A percentile compares a stretch with the other conserved stretches of the same genome.
Evolutionary conservation across 2,113 vertebrate species (phyloP).

Genomic region (Lota lota): DNA sequence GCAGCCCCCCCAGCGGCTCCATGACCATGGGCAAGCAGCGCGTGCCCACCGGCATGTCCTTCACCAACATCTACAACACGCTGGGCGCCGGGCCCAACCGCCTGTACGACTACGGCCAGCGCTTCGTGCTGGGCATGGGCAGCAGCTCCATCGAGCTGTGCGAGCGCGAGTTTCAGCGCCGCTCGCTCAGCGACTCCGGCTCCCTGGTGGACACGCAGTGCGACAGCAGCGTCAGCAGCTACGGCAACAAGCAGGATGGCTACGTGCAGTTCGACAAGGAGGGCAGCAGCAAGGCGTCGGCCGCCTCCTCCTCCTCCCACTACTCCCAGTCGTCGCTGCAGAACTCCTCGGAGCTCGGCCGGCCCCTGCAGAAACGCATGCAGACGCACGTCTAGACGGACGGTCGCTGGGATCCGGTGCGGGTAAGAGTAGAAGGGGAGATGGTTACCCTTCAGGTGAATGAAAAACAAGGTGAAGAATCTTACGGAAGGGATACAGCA

Average conservation of each 20-base stretch:
- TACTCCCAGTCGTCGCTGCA: constrained; percentile 89
- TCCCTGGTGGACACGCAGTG: constrained; percentile 91
- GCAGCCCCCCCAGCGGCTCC: constrained; percentile 51
- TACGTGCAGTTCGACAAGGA: constrained; percentile 90
- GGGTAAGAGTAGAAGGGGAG: not conserved
- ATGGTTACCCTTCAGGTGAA: not conserved
- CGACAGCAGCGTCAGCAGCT: constrained; percentile 88
- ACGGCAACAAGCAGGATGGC: constrained; percentile 86
- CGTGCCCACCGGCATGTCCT: constrained; percentile 89
- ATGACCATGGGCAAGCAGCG: constrained; percentile 76
- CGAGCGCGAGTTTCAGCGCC: constrained; percentile 86
- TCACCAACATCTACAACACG: constrained; percentile 91
- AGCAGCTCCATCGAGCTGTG: constrained; percentile 92
- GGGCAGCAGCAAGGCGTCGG: constrained; percentile 80
- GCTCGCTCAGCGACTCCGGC: constrained; percentile 88
- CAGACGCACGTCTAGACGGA: constrained; percentile 88
- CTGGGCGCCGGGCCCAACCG: constrained; percentile 82
- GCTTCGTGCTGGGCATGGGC: constrained; percentile 87
- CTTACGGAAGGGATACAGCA: not conserved
- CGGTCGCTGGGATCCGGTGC: not conserved
- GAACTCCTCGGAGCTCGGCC: constrained; percentile 87
- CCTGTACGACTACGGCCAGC: constrained; percentile 87
- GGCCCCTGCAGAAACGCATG: constrained; percentile 89
- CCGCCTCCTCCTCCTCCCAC: constrained; percentile 78
- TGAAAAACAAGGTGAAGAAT: no score